These are phyloP conservation scores for Alosa alosa DNA, from an alignment of 2,113 vertebrate species.

Conservation along the genomic window DNA sequence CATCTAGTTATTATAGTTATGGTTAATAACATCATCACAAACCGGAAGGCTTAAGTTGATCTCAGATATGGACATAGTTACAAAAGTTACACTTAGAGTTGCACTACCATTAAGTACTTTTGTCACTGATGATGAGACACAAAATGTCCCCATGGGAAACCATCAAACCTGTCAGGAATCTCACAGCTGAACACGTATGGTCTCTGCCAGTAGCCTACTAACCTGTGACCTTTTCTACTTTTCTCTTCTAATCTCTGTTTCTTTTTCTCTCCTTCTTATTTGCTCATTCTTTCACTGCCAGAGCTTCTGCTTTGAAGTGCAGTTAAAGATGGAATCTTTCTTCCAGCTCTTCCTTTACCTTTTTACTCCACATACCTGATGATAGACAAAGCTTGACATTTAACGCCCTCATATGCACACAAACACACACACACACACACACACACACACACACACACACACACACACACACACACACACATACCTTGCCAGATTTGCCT, in stretches of 20 bases:
- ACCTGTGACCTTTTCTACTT: not conserved
- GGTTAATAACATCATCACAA: too few relatives aligned
- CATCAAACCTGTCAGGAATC: not conserved
- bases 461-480: not conserved
- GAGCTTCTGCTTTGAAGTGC: not conserved
- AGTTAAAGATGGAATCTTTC: not conserved
- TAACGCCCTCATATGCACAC: not conserved
- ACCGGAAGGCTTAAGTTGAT: too few relatives aligned
- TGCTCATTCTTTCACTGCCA: not conserved
- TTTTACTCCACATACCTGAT: not conserved
- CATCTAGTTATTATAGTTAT: too few relatives aligned
- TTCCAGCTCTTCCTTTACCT: not conserved
- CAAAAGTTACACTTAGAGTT: too few relatives aligned
- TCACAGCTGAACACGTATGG: not conserved
- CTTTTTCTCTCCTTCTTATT: not conserved
- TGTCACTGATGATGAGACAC: not conserved
- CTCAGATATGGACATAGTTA: too few relatives aligned
- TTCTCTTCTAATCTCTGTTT: not conserved
- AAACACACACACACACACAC: not conserved
- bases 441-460: not conserved
- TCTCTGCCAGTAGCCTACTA: not conserved
- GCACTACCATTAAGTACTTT: too few relatives aligned
- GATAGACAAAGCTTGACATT: slow-evolving; percentile 8
- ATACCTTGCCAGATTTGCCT: not conserved
- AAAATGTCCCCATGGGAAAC: too few relatives aligned